phyloP scores from a whole-genome alignment of 2,113 vertebrate genomes.

The Peromyscus leucopus region DNA sequence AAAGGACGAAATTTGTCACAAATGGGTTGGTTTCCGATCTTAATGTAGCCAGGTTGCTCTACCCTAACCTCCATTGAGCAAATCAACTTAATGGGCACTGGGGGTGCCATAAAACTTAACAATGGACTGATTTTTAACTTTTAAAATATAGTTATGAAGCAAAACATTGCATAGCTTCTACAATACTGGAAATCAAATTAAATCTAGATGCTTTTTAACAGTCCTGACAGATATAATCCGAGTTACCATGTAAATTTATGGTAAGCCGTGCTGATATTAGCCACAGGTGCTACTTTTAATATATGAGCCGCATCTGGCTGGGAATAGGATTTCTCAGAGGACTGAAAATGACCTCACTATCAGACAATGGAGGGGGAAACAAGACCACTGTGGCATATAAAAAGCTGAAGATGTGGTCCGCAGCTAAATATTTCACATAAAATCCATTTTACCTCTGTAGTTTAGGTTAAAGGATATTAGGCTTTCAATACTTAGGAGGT shows the following conservation, averaged over 20 bases:
- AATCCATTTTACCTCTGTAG: conserved; percentile 87
- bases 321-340: conserved; percentile 92
- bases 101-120: conserved; percentile 92
- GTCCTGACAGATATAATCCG: conserved; percentile 93
- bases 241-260: conserved; percentile 94
- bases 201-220: conserved; percentile 92
- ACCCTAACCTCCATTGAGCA: conserved; percentile 90
- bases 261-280: conserved; percentile 93
- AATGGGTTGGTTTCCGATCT: conserved; percentile 91
- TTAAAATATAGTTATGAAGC: conserved; percentile 91
- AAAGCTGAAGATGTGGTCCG: conserved; percentile 89
- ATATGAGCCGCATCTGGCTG: conserved; percentile 92
- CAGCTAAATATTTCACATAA: conserved; percentile 86
- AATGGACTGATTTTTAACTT: conserved; percentile 91
- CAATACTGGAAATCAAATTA: conserved; percentile 94
- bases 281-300: conserved; percentile 94
- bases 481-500: conserved; percentile 86
- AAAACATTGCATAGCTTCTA: conserved; percentile 89
- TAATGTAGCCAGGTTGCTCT: conserved; percentile 87
- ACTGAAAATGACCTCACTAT: conserved; percentile 92
- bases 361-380: conserved; percentile 89
- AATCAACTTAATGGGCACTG: conserved; percentile 91
- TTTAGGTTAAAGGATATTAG: conserved; percentile 87
- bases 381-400: conserved; percentile 88
- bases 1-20: conserved; percentile 89